Base-by-base conservation (phyloP, 2,797 vertebrate species). In the Sarcoramphus papa region DNA sequence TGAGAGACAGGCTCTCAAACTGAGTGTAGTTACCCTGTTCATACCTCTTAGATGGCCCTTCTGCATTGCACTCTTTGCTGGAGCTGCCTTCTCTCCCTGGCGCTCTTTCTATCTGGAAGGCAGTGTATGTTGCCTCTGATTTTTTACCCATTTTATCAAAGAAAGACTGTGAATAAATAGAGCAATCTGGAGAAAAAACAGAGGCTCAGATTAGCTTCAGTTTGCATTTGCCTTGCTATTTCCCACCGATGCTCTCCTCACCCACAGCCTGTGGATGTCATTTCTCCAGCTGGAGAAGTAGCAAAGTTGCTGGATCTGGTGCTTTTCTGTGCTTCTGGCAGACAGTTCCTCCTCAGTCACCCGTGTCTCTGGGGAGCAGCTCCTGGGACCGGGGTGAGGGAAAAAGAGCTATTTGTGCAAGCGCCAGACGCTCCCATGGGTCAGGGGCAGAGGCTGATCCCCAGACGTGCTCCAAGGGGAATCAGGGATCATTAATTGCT, bases 141-240 rank as follows among this genome's bases (percentile, higher is more conserved):
- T 96, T 93, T 94, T 72, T 92, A 88, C 63, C 37, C 54, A 41
- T 90, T 95, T 96, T 93, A 88, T 89, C 73, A 40, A 85, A 92
- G 74, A 82, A 84, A 94, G 70, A 25, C 35, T 79, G 60, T 33
- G 82, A 95, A 87, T 91, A 96, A 96, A 94, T 76, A 93, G 86
- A 94, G 76, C 19, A 69, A 78, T 51, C 62, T 69, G 88, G 91
- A 94, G 64, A 6, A 92, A 79, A 92, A 85, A 3, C 90, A 94
- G 85, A 65, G 92, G 47, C 70, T 90, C 54, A 77, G 91, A 93
- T 91, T 77, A 85, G 48, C 50, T 91, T 74, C 70, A 59, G 63
- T 65, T 74, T 86, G 77, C 43, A 8, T 77, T 87, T 43, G 28
- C 78, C 37, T 82, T 69, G 76, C n/a, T 86, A 25, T 68, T 80